Conservation (phyloP, 1,140 invertebrate species). For the Sweltsa coloradensis region DNA sequence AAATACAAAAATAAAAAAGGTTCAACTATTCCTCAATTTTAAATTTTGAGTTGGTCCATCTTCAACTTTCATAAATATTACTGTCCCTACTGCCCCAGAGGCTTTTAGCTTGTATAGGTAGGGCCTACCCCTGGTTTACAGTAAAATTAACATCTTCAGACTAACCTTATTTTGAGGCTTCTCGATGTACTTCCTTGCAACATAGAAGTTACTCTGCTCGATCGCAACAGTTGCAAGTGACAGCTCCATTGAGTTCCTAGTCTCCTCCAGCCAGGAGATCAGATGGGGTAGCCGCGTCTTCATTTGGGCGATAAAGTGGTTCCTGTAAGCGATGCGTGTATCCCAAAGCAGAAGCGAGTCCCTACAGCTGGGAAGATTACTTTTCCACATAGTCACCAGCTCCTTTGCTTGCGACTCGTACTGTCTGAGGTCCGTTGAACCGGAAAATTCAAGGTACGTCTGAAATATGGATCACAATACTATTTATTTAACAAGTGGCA, state of each 20-base stretch:
- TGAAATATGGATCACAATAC: not conserved
- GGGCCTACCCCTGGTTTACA: too few relatives aligned
- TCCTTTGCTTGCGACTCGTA: not conserved
- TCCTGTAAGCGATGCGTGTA: conserved; percentile 23
- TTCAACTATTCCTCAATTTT: too few relatives aligned
- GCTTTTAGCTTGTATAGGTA: too few relatives aligned
- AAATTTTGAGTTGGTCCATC: too few relatives aligned
- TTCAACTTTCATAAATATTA: too few relatives aligned
- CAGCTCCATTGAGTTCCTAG: conserved; percentile 20
- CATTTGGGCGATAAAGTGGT: conserved; percentile 18
- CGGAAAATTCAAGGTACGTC: not conserved
- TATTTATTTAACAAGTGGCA: conserved; percentile 17
- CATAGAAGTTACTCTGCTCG: conserved; percentile 26
- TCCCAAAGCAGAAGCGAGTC: conserved; percentile 26
- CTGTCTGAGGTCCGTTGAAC: not conserved
- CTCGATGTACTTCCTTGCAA: conserved; percentile 28
- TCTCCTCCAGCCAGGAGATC: conserved; percentile 8
- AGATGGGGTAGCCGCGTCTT: conserved; percentile 5
- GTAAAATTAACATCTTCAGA: too few relatives aligned
- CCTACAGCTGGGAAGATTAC: conserved; percentile 17
- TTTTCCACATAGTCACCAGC: conserved; percentile 20
- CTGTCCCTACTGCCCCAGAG: too few relatives aligned
- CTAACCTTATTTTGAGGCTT: conserved; percentile 12
- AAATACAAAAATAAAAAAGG: too few relatives aligned
- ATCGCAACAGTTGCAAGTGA: conserved; percentile 30